phyloP scores from a whole-genome alignment of 2,888 invertebrate species.

The Camponotus fellah region DNA sequence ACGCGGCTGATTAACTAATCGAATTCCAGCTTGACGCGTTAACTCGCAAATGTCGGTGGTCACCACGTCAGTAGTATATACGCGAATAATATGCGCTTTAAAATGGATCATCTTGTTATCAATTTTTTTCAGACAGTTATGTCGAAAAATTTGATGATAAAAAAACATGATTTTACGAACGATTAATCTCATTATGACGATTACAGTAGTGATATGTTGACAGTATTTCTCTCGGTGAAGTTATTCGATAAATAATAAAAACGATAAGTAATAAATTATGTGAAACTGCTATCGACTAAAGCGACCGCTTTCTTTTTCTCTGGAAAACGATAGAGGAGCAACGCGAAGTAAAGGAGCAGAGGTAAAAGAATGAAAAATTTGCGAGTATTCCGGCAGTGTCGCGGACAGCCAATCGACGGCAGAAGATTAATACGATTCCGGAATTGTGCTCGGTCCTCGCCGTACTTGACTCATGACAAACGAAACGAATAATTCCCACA shows the following conservation, averaged over 20 bases:
- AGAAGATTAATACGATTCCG: constrained; percentile 74
- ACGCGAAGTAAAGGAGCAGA: constrained; percentile 42
- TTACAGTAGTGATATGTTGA: not conserved
- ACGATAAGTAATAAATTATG: constrained; percentile 47
- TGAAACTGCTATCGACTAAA: constrained; percentile 46
- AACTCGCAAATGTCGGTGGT: constrained; percentile 4
- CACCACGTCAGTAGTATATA: not conserved
- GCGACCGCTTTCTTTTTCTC: not conserved
- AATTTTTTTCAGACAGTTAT: not conserved
- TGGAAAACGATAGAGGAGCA: constrained; percentile 14
- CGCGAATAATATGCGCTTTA: not conserved
- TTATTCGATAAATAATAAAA: constrained; percentile 30
- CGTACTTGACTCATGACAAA: constrained; percentile 60
- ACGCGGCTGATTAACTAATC: constrained; percentile 46
- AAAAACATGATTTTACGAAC: not conserved
- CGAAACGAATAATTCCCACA: constrained; percentile 67
- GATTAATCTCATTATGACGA: constrained; percentile 36
- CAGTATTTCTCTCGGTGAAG: not conserved
- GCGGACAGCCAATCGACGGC: constrained; percentile 74
- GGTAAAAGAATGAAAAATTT: constrained; percentile 66
- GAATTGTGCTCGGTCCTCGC: constrained; percentile 66
- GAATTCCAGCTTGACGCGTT: constrained; percentile 42
- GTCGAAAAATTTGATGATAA: constrained; percentile 8
- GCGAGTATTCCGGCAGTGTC: constrained; percentile 70
- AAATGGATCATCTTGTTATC: not conserved